phyloP scores from a whole-genome alignment of 2,888 invertebrate species.

The Hyppa rectilinea region DNA sequence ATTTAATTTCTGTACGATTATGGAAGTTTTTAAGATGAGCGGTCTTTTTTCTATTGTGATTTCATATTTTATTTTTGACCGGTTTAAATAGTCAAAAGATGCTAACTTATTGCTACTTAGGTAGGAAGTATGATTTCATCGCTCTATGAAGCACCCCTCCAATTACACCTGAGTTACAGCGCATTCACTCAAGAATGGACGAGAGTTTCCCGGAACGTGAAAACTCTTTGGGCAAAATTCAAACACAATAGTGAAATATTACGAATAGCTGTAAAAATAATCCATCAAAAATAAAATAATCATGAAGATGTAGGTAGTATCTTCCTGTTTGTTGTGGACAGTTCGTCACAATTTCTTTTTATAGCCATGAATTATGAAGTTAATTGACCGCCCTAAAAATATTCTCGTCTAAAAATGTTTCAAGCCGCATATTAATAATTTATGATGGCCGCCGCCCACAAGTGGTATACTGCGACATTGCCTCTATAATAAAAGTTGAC shows the following conservation, averaged over 20 bases:
- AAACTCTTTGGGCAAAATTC: not conserved
- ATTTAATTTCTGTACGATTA: no score
- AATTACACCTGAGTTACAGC: not conserved
- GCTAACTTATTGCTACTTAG: not conserved
- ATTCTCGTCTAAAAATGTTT: slow-evolving; percentile 16
- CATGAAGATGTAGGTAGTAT: not conserved
- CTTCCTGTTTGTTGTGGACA: not conserved
- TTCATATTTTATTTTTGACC: no score
- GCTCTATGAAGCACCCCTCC: not conserved
- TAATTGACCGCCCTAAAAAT: slow-evolving; percentile 29
- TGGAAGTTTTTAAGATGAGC: no score
- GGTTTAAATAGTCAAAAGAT: no score
- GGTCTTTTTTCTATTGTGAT: no score
- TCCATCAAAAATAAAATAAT: not conserved
- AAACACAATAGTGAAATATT: not conserved
- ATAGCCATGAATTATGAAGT: not conserved
- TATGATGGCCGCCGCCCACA: slow-evolving; percentile 55
- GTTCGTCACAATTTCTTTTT: not conserved
- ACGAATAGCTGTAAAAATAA: not conserved
- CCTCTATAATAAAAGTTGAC: slow-evolving; percentile 50
- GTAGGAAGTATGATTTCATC: no score
- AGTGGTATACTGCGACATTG: slow-evolving; percentile 47
- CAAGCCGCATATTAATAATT: slow-evolving; percentile 29
- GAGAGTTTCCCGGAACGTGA: not conserved
- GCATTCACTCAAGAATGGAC: no score